These are phyloP conservation scores for Lates calcarifer DNA, from an alignment of 2,113 vertebrate genomes.

Conservation along the genomic window DNA sequence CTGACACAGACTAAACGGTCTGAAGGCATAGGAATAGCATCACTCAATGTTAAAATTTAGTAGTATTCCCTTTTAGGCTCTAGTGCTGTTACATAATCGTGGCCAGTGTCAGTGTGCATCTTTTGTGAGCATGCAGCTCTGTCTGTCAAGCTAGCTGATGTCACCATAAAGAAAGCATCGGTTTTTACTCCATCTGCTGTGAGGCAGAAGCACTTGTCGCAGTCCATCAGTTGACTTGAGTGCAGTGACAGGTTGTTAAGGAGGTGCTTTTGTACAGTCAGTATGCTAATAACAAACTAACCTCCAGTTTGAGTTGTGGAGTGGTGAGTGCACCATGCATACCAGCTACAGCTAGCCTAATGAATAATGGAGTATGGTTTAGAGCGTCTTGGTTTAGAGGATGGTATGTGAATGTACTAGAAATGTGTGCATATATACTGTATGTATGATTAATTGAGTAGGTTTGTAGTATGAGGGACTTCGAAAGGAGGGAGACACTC, in stretches of 20 bases:
- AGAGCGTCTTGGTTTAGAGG: slow-evolving; percentile 50
- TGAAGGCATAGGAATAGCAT: slow-evolving; percentile 29
- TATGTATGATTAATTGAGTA: slow-evolving; percentile 70
- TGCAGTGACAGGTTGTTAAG: slow-evolving; percentile 53
- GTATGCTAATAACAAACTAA: slow-evolving; percentile 48
- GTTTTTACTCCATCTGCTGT: slow-evolving; percentile 30
- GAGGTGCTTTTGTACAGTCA: slow-evolving; percentile 13
- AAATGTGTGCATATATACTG: slow-evolving; percentile 47
- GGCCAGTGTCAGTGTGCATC: slow-evolving; percentile 17
- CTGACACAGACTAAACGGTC: slow-evolving; percentile 54
- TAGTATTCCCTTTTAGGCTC: slow-evolving; percentile 28
- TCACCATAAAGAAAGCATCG: slow-evolving; percentile 17
- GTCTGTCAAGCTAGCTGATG: slow-evolving; percentile 28
- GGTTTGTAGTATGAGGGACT: slow-evolving; percentile 44
- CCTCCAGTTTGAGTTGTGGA: slow-evolving; percentile 42
- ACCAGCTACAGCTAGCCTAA: slow-evolving; percentile 40
- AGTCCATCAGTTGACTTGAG: slow-evolving; percentile 46
- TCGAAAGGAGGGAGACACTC: slow-evolving; percentile 35
- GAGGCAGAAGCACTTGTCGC: slow-evolving; percentile 16
- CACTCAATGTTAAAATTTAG: slow-evolving; percentile 26
- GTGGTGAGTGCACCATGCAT: slow-evolving; percentile 37
- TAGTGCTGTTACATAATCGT: slow-evolving; percentile 49
- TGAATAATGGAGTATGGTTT: slow-evolving; percentile 76
- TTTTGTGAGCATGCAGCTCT: slow-evolving; percentile 29
- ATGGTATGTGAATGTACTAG: slow-evolving; percentile 48